Base-by-base conservation (phyloP, 2,888 invertebrate genomes). In the Parnassius orleans region DNA sequence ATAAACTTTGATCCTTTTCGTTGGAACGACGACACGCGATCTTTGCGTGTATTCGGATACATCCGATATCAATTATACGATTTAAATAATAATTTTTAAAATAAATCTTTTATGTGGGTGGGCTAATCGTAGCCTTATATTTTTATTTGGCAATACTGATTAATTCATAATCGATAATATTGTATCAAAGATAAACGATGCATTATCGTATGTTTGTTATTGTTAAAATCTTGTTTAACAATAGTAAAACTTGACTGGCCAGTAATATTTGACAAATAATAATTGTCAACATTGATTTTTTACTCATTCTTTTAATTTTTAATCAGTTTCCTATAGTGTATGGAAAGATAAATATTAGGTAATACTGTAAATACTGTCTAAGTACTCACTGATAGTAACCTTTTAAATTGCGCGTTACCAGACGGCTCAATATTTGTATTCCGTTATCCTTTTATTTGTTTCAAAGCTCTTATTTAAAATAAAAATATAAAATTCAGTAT, bases 401-500 rank as follows among this genome's bases (percentile, higher is more conserved):
- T 5, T 3, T 33, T 33, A 33, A 33, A 33, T 33, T 33, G 5
- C 33, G 33, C 3, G 33, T 33, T 33, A 7, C 24, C 3, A 33
- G 33, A 33, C 33, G 33, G 5, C 33, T 33, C 1, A 33, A 33
- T 24, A 24, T 24, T 24, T 7, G 24, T 24, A 24, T 7, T 33
- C 33, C 33, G 33, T 33, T 33, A 33, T 33, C 7, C 33, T 33
- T 65, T 63, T 62, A 46, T 60, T 63, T 64, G 60, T 65, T 66
- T 61, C 60, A 43, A 24, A 59, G 65, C 65, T 59, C 70, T 75
- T 76, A 71, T 73, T 73, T 72, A 72, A 70, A 70, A 72, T 65
- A 71, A 68, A 72, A 76, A 78, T 76, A 71, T 66, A 64, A 68
- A 61, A 70, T 69, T 71, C 68, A 68, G 66, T 64, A 64, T 76